phyloP scores from a whole-genome alignment of 2,888 invertebrate genomes.

The Agrotis ipsilon region DNA sequence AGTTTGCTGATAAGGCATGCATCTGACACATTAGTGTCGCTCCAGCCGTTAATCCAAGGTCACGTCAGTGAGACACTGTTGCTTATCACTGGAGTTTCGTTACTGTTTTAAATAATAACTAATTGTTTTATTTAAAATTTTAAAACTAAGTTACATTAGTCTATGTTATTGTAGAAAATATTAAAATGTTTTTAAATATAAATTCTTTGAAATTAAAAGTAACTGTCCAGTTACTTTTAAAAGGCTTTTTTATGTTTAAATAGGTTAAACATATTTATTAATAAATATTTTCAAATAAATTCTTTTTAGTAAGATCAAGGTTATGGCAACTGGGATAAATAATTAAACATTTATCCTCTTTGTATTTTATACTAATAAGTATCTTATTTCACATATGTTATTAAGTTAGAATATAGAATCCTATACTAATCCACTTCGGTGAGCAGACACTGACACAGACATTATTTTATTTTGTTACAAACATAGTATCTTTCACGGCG shows the following conservation, averaged over 20 bases:
- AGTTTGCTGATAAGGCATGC: slow-evolving; percentile 66
- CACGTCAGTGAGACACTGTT: slow-evolving; percentile 31
- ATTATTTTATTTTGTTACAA: too few species aligned
- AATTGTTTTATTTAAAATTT: slow-evolving; percentile 14
- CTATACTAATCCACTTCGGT: not conserved
- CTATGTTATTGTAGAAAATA: too few species aligned
- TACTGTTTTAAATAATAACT: slow-evolving; percentile 37
- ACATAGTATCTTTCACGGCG: too few species aligned
- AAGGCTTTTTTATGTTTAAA: not conserved
- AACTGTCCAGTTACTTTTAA: too few species aligned
- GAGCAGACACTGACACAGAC: not conserved
- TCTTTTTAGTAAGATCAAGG: not conserved
- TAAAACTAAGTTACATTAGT: not conserved
- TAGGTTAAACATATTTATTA: not conserved
- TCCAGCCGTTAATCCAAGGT: slow-evolving; percentile 68
- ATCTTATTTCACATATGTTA: not conserved
- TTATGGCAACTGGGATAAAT: slow-evolving; percentile 3
- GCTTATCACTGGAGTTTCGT: slow-evolving; percentile 36
- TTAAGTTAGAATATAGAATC: not conserved
- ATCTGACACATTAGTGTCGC: slow-evolving; percentile 58
- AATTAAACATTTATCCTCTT: slow-evolving; percentile 21
- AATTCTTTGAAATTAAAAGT: too few species aligned
- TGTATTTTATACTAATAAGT: not conserved
- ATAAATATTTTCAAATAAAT: not conserved
- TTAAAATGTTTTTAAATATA: too few species aligned